phyloP scores from a whole-genome alignment of 2,888 invertebrate species.

The Cephus pygmeus region DNA sequence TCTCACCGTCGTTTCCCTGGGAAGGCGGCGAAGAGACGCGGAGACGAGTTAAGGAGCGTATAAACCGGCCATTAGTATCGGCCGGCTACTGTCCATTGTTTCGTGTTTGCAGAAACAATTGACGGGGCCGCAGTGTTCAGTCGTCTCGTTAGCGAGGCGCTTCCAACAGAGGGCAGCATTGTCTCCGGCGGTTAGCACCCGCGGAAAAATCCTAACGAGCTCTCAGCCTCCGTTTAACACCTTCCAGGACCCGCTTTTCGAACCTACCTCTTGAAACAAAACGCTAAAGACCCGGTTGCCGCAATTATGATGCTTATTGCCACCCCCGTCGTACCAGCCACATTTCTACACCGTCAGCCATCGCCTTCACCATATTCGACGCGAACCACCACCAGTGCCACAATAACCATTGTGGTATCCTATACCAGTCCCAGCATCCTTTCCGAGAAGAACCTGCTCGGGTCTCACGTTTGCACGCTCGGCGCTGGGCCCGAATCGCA shows the following conservation, averaged over 20 bases:
- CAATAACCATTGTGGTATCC: background rate
- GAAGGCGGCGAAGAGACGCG: slow-evolving; percentile 5
- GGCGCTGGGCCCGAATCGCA: background rate
- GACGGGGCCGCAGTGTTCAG: slow-evolving; percentile 49
- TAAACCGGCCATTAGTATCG: slow-evolving; percentile 64
- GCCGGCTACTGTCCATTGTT: slow-evolving; percentile 64
- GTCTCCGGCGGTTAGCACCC: slow-evolving; percentile 59
- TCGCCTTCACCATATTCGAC: background rate
- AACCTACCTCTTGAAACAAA: slow-evolving; percentile 25
- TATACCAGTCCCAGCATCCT: background rate
- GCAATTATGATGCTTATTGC: slow-evolving; percentile 22
- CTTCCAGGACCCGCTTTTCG: slow-evolving; percentile 25
- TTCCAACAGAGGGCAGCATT: slow-evolving; percentile 53
- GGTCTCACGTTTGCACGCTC: background rate
- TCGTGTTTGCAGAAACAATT: slow-evolving; percentile 59
- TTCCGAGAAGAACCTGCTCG: background rate
- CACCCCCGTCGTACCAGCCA: slow-evolving; percentile 2
- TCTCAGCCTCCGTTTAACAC: slow-evolving; percentile 44
- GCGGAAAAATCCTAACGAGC: slow-evolving; percentile 66
- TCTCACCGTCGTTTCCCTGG: background rate
- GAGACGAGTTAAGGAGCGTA: slow-evolving; percentile 51
- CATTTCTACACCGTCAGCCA: background rate
- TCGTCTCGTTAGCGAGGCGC: slow-evolving; percentile 43
- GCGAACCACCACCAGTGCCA: background rate
- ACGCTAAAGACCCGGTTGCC: slow-evolving; percentile 20